Conservation (phyloP, 1,140 invertebrate genomes). For the Octopus sinensis region DNA sequence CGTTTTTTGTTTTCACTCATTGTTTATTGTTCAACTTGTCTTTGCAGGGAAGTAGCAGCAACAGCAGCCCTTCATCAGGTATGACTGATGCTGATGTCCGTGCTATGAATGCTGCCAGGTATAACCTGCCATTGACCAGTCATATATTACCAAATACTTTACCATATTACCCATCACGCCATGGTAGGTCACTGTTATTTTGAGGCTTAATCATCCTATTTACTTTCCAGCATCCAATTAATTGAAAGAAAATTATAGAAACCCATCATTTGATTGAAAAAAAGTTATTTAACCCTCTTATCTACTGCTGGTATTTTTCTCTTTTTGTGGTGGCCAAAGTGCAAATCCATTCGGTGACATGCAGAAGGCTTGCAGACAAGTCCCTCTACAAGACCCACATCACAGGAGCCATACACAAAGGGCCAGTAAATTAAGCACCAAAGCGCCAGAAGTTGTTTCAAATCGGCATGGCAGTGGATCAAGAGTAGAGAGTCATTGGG, state of each 20-base stretch:
- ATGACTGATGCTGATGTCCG: slow-evolving; percentile 76
- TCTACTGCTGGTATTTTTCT: too few species aligned
- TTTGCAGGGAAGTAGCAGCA: slow-evolving; percentile 7
- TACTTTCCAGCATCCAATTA: not conserved
- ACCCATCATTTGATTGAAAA: not conserved
- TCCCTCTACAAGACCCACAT: too few species aligned
- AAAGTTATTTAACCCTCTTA: not conserved
- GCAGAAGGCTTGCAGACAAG: too few species aligned
- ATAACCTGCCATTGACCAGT: slow-evolving; percentile 71
- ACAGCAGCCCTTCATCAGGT: not conserved
- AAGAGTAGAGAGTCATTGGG: too few species aligned
- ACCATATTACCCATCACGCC: slow-evolving; percentile 73
- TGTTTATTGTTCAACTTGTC: slow-evolving; percentile 28
- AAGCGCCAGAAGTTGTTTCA: too few species aligned
- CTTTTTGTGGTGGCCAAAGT: too few species aligned
- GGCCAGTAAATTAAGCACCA: too few species aligned
- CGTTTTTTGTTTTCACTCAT: slow-evolving; percentile 34
- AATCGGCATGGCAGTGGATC: too few species aligned
- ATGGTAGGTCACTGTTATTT: slow-evolving; percentile 51
- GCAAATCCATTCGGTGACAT: too few species aligned
- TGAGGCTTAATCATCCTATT: not conserved
- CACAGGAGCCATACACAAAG: too few species aligned
- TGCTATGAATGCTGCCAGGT: slow-evolving; percentile 69
- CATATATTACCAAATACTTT: slow-evolving; percentile 72
- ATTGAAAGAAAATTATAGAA: not conserved